These are phyloP conservation scores for Trogon surrucura DNA, from an alignment of 2,113 vertebrate genomes.

Conservation along the genomic window DNA sequence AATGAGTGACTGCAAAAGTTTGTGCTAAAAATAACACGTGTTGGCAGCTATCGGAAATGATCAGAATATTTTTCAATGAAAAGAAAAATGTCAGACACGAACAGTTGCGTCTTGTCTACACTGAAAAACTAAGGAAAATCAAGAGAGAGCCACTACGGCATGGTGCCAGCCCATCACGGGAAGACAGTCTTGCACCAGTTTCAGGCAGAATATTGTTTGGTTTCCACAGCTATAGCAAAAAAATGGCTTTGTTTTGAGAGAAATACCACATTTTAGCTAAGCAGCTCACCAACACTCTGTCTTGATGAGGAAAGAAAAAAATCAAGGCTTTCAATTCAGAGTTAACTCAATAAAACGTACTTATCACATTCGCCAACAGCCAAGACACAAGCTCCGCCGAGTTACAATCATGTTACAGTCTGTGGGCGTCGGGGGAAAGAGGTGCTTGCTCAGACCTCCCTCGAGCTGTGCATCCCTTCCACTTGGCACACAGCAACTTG, in stretches of 20 bases:
- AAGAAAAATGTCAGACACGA: not conserved
- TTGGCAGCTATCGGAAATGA: not conserved
- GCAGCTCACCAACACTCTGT: not conserved
- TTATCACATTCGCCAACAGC: not conserved
- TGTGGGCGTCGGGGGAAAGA: not conserved
- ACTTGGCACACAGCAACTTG: accelerated
- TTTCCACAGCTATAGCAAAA: not conserved
- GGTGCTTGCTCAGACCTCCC: not conserved
- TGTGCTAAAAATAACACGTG: not conserved
- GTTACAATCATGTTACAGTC: not conserved
- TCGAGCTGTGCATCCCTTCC: not conserved
- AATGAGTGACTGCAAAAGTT: not conserved
- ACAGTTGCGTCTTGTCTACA: not conserved
- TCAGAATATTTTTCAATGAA: not conserved
- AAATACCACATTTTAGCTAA: not conserved
- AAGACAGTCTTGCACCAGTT: not conserved
- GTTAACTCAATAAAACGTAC: not conserved
- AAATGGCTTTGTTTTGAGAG: not conserved
- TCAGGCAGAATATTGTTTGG: not conserved
- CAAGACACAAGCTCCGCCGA: not conserved
- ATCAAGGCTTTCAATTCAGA: not conserved
- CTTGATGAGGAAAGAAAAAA: not conserved
- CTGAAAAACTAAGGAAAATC: not conserved
- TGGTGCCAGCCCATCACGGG: not conserved
- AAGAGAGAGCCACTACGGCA: not conserved